These are phyloP conservation scores for Catharus minimus DNA, from an alignment of 2,113 vertebrate genomes.

Conservation along the genomic window DNA sequence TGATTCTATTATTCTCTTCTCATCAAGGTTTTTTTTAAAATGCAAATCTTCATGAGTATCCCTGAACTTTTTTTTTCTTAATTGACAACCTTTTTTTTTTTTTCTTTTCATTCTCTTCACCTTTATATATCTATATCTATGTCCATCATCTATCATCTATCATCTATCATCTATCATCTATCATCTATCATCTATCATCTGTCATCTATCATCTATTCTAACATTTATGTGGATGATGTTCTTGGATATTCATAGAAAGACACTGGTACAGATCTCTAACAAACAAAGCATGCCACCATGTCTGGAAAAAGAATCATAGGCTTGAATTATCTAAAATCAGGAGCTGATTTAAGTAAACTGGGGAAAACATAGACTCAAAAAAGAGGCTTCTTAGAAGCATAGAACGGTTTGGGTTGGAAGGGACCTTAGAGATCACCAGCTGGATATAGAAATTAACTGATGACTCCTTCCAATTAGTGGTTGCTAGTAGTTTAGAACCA, in stretches of 20 bases:
- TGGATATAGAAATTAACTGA: neutral
- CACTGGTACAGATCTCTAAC: neutral
- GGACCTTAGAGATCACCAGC: neutral
- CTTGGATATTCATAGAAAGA: neutral
- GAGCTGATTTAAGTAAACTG: neutral
- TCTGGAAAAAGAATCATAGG: neutral
- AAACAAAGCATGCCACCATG: neutral
- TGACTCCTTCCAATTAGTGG: neutral
- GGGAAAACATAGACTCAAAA: neutral
- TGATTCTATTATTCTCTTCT: neutral
- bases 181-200: neutral
- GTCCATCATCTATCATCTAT: too few relatives aligned
- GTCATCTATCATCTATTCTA: neutral
- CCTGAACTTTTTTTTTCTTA: neutral
- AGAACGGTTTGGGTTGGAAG: neutral
- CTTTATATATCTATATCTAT: neutral
- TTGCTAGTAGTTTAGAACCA: neutral
- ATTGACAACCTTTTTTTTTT: rapidly evolving
- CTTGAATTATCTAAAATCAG: neutral
- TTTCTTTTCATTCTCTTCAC: rapidly evolving
- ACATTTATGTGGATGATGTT: neutral
- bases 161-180: neutral
- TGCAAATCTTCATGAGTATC: neutral
- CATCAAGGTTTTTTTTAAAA: neutral
- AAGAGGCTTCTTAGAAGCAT: neutral